Percentiles rank a stretch among this genome's conserved stretches.
phyloP scores from a whole-genome alignment of 2,888 invertebrate species.

The Epistrophe grossulariae region DNA sequence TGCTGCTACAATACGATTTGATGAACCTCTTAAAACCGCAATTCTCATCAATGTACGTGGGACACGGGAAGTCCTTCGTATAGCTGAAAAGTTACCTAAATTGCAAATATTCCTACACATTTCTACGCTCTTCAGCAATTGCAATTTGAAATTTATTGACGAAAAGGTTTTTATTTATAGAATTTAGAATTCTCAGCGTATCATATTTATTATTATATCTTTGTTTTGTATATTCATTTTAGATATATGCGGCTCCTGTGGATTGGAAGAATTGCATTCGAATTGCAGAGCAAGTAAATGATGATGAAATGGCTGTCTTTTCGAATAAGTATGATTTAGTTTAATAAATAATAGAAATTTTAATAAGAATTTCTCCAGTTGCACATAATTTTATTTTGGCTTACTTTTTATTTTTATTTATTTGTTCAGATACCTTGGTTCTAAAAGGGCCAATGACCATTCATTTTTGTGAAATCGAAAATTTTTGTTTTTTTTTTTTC shows the following conservation, averaged over 20 bases:
- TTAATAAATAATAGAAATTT: background rate
- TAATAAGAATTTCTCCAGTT: background rate
- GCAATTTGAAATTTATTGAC: conserved; percentile 89
- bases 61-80: conserved; percentile 86
- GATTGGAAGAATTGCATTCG: conserved; percentile 59
- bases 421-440: too few species aligned
- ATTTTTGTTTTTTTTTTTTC: too few species aligned
- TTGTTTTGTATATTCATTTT: background rate
- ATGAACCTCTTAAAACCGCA: conserved; percentile 89
- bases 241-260: conserved; percentile 58
- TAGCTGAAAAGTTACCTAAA: conserved; percentile 85
- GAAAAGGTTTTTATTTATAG: conserved; percentile 85
- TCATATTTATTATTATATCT: too few species aligned
- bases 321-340: conserved; percentile 30
- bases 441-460: too few species aligned
- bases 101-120: conserved; percentile 90
- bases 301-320: conserved; percentile 25
- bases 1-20: conserved; percentile 93
- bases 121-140: conserved; percentile 94
- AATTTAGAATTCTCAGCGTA: background rate
- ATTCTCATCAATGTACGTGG: conserved; percentile 87
- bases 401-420: too few species aligned
- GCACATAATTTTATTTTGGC: too few species aligned
- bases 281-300: conserved; percentile 52
- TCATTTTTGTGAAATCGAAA: too few species aligned